Base-by-base conservation (phyloP, 2,888 invertebrate species). In the Embidobia sp. region DNA sequence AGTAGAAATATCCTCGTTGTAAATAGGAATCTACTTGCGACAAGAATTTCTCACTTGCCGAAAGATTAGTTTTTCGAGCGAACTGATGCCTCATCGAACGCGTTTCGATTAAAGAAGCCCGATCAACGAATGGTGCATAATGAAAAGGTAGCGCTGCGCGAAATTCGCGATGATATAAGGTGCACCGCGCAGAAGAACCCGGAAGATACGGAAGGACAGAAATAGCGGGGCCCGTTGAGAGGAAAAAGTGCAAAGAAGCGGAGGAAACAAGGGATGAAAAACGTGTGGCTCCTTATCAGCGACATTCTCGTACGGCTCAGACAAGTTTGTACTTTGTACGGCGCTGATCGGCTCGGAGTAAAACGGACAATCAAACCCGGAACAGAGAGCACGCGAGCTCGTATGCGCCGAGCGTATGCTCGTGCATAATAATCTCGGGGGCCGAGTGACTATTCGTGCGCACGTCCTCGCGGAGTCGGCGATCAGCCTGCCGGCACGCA, bases 281-380 rank as follows among this genome's bases (percentile, higher is more conserved):
- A 40, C 46, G 48, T 27, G 31, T 37, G 64, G 69, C 44, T 42
- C 31, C 72, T 79, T 77, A 72, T 79, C 79, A 51, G 74, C 57
- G 75, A 78, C 74, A 74, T 73, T 75, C 75, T 69, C 75, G 75
- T 72, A 76, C 61, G 44, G 66, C 77, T 61, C 48, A 22, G 48
- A 67, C 63, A 69, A 73, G 78, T 79, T 72, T 61, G 72, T 63
- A 76, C 74, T 69, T 69, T 64, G 67, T 49, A 67, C 48, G 66
- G 72, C 72, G 51, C 48, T 51, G 77, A 78, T 74, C 78, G 64
- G 64, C 55, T 66, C 70, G 51, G 64, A 74, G 76, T 77, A 77
- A 67, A 79, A 79, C 63, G 78, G 80, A 81, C 84, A 81, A 82
- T 82, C 84, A 79, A 77, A 83, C 82, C 84, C 81, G 82, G 82